Conservation (phyloP, 2,888 invertebrate genomes). For the Epirrita christyi region DNA sequence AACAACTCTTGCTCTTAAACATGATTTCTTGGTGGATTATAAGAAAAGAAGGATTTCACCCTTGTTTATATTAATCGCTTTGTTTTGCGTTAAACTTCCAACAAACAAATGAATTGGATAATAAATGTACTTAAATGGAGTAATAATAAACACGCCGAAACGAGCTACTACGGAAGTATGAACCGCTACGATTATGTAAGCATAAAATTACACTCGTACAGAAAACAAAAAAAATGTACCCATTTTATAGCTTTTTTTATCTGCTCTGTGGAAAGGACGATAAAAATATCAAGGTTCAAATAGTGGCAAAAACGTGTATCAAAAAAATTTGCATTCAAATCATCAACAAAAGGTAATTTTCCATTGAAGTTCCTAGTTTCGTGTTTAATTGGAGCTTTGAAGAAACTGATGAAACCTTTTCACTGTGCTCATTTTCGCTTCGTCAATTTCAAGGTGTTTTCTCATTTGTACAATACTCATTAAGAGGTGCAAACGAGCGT, state of each 20-base stretch:
- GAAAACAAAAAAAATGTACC: neutral
- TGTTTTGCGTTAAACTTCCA: slow-evolving; percentile 43
- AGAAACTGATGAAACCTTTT: slow-evolving; percentile 35
- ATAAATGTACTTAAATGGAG: slow-evolving; percentile 8
- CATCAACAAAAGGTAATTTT: slow-evolving; percentile 5
- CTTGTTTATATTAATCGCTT: slow-evolving; percentile 54
- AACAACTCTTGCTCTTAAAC: slow-evolving; percentile 72
- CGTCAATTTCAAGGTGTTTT: slow-evolving; percentile 48
- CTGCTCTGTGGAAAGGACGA: slow-evolving; percentile 14
- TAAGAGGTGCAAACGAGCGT: slow-evolving; percentile 37
- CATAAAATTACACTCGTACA: neutral
- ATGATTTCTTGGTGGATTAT: slow-evolving; percentile 58
- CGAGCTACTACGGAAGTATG: neutral
- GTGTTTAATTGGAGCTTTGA: slow-evolving; percentile 28
- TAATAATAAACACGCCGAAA: slow-evolving; percentile 3
- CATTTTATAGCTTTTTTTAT: slow-evolving; percentile 15
- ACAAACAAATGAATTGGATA: slow-evolving; percentile 22
- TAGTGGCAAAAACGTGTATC: neutral
- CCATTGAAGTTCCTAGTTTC: slow-evolving; percentile 23
- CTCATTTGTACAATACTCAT: slow-evolving; percentile 48
- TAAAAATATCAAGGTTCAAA: slow-evolving; percentile 11
- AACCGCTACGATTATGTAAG: neutral
- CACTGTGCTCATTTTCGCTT: slow-evolving; percentile 45
- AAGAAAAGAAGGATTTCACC: slow-evolving; percentile 62
- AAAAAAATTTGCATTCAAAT: neutral